Evolutionary conservation across 30 jellyfish, hydroid and myxozoan species (phyloP), one percentile per base, ranked within the genome.

Genomic region (Aurelia aurita): DNA sequence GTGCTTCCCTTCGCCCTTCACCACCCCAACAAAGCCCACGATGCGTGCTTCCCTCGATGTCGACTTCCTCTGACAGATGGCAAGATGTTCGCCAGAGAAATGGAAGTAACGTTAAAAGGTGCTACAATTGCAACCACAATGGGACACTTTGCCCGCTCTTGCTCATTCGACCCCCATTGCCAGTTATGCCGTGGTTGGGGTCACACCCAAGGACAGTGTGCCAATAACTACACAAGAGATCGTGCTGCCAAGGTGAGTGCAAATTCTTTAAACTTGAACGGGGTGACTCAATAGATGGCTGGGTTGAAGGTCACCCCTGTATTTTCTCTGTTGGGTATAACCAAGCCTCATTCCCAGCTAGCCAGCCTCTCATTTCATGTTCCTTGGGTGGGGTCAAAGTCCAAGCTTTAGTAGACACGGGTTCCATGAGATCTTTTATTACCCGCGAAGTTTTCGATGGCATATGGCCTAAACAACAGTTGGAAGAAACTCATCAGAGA

Each of bases 231-330:
- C 18, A 5, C 3, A 69, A 11, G 0, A 15, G 9, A 55, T 69
- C 64, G 14, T 16, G 13, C 81, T 32, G 81, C 55, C 25, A 11
- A 29, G 22, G 72, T 26, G 10, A 44, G 13, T 49, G 12, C 72
- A 21, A 47, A 73, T 46, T 49, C 85, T 77, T 77, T 77, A 77
- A 77, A 57, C 88, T 57, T 77, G 79, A 77, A 57, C 26, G 87
- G 87, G 77, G 77, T 76, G 87, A 77, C 77, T 61, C 77, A 76
- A 51, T 45, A 35, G 35, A 25, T 82, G 80, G 81, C 89, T 34
- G 89, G 89, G 72, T 79, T 79, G 80, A 63, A 63, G 72, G 81
- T 39, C 89, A 62, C 80, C 72, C 89, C 89, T 72, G 18, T 60
- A 34, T 62, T n/a, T 79, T 61, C 59, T 60, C 81, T 25, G 72